Evolutionary conservation across 92 coral and sea anemone species (phyloP).

Genomic region (Phenganax subtilis): DNA sequence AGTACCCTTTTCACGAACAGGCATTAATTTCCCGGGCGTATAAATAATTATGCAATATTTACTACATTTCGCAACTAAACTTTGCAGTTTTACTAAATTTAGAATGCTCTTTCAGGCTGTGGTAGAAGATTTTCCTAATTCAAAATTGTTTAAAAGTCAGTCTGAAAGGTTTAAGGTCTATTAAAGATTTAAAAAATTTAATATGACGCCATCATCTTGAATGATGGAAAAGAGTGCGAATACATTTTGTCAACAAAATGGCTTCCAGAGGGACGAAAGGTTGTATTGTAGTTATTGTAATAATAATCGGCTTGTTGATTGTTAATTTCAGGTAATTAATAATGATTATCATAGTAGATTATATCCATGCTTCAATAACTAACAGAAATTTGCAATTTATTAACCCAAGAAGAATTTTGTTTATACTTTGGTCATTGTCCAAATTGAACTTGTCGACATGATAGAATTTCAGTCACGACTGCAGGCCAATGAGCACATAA

Average conservation of each 20-base stretch:
- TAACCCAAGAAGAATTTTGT: too few species aligned
- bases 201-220: too few species aligned
- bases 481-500: too few species aligned
- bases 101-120: too few species aligned
- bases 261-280: constrained; percentile 35
- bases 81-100: background rate
- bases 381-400: background rate
- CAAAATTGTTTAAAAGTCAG: background rate
- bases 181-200: too few species aligned
- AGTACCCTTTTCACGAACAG: background rate
- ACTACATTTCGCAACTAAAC: background rate
- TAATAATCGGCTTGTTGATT: constrained; percentile 21
- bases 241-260: constrained; percentile 9
- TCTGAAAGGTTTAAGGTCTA: background rate
- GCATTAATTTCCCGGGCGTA: background rate
- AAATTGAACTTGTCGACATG: too few species aligned
- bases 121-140: too few species aligned
- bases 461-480: too few species aligned
- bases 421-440: too few species aligned
- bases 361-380: background rate
- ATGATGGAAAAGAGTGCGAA: constrained; percentile 2
- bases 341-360: background rate
- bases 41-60: background rate
- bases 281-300: constrained; percentile 13
- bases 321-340: constrained; percentile 21